A percentile compares a stretch with the other conserved stretches of the same genome.
Conservation (phyloP, 2,888 invertebrate species). For the Muschampia plurimacula region DNA sequence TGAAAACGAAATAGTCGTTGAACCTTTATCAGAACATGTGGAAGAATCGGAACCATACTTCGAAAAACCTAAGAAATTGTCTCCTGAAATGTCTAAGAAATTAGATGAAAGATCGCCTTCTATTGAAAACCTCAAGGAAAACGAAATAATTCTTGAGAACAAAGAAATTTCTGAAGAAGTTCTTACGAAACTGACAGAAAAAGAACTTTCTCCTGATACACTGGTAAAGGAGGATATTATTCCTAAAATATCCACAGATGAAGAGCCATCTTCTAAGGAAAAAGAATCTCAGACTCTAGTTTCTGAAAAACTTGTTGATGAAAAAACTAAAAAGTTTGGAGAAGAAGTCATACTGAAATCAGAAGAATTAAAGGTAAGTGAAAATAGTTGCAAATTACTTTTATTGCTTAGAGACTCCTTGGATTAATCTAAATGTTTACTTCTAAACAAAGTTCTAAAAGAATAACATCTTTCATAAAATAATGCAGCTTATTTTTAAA, state of each 20-base stretch:
- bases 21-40: slow-evolving; percentile 10
- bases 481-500: too few relatives aligned
- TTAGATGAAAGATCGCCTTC: slow-evolving; percentile 31
- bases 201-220: neutral
- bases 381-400: neutral
- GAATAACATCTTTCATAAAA: too few relatives aligned
- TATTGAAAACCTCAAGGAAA: slow-evolving; percentile 17
- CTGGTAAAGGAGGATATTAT: neutral
- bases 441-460: too few relatives aligned
- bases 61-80: slow-evolving; percentile 22
- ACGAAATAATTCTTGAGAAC: neutral
- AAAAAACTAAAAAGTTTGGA: neutral
- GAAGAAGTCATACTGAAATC: neutral
- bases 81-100: slow-evolving; percentile 10
- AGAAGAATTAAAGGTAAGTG: neutral
- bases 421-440: too few relatives aligned
- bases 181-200: neutral
- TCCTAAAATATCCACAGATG: neutral
- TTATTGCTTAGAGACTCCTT: neutral
- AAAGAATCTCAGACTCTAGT: neutral
- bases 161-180: slow-evolving; percentile 13
- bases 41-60: neutral
- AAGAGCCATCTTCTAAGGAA: neutral
- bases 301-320: neutral
- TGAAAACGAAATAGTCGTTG: slow-evolving; percentile 22